phyloP scores from a whole-genome alignment of 1,140 invertebrate species.

The Drosophila nebulosa region DNA sequence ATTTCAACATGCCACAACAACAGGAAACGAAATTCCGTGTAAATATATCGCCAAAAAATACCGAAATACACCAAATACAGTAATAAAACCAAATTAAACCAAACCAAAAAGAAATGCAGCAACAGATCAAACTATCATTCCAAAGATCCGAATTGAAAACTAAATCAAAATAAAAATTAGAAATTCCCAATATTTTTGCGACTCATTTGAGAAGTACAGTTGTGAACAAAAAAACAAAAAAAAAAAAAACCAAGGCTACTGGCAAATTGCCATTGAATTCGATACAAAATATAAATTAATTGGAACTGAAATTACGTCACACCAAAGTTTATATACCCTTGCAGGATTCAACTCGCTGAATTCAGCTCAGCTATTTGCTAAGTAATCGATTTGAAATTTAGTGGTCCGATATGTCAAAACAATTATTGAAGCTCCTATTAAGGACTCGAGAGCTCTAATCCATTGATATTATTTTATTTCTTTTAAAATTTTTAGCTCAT shows the following conservation, averaged over 20 bases:
- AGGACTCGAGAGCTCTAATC: too few species aligned
- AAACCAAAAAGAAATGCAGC: too few species aligned
- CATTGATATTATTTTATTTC: too few species aligned
- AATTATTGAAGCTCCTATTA: too few species aligned
- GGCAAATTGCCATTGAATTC: not conserved
- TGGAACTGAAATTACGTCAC: not conserved
- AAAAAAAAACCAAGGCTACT: too few species aligned
- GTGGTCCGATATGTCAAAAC: too few species aligned
- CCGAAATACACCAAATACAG: not conserved
- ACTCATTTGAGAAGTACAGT: not conserved
- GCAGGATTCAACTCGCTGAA: too few species aligned
- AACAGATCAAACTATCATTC: not conserved
- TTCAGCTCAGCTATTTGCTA: too few species aligned
- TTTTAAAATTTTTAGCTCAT: too few species aligned
- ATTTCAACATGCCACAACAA: not conserved
- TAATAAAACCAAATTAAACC: too few species aligned
- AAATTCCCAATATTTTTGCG: conserved; percentile 9
- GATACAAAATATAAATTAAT: not conserved
- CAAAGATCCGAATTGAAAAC: not conserved
- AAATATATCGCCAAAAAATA: conserved; percentile 23
- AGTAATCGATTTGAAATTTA: too few species aligned
- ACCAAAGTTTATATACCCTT: not conserved
- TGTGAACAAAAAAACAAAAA: not conserved
- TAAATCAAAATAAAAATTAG: not conserved
- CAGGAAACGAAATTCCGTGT: conserved; percentile 5